These are phyloP conservation scores for Brachypteracias leptosomus DNA, from an alignment of 2,113 vertebrate species.

Conservation along the genomic window DNA sequence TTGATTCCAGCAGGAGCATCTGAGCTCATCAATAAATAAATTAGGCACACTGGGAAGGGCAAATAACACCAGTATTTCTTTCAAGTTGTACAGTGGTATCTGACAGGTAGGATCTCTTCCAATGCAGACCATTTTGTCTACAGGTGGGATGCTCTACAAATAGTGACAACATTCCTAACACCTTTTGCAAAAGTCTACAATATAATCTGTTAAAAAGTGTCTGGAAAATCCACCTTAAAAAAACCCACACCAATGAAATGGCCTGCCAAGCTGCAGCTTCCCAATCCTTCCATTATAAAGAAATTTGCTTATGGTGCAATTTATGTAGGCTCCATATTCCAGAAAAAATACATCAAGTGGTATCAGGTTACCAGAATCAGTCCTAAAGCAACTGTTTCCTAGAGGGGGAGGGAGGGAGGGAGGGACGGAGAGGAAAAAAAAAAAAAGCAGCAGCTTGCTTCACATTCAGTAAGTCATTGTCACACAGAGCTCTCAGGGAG, in stretches of 20 bases:
- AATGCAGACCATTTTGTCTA: neutral
- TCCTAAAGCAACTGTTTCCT: conserved; percentile 30
- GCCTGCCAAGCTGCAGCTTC: conserved; percentile 61
- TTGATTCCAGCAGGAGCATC: neutral
- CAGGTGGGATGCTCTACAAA: neutral
- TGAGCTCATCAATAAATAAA: neutral
- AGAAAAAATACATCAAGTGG: conserved; percentile 55
- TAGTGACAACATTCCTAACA: neutral
- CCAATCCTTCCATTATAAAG: conserved; percentile 59
- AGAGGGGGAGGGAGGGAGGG: neutral
- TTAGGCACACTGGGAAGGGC: neutral
- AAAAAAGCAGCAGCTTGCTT: neutral
- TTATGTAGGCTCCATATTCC: conserved; percentile 39
- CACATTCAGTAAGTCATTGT: neutral
- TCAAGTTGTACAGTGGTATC: neutral
- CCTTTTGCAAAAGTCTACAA: neutral
- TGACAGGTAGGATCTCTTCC: neutral
- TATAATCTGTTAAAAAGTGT: neutral
- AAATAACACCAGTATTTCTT: neutral
- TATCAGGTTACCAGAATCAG: conserved; percentile 46
- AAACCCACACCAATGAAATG: neutral
- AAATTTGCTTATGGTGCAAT: conserved; percentile 54
- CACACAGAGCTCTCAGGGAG: neutral
- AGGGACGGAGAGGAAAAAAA: no score
- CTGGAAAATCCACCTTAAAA: conserved; percentile 67